Evolutionary conservation across 2,113 vertebrate species (phyloP), one percentile per base, ranked within the genome.

Genomic region (Strigops habroptila): DNA sequence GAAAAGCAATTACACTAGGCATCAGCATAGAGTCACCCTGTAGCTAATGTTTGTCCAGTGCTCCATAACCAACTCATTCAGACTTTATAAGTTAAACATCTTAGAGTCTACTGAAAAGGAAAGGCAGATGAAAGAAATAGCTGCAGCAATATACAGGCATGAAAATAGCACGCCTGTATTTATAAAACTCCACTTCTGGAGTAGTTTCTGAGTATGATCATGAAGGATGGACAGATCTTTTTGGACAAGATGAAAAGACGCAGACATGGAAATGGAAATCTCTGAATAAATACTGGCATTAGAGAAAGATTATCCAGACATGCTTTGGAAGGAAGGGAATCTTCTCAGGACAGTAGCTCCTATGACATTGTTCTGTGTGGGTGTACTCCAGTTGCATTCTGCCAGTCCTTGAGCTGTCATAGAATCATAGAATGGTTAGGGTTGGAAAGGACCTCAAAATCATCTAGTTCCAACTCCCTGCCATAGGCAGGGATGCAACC

Each of bases 101-200:
- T 39, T 24, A 14, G 22, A 62, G 19, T 49, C 52, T 51, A 5
- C 48, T 13, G 48, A 73, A 74, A 24, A 49, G 24, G 8, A 60
- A 63, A 85, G 15, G 43, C n/a, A 85, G 75, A 14, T 6, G 14
- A 48, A 55, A 79, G 10, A 67, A 63, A 31, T 10, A 57, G 33
- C 53, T 82, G 51, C 46, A 84, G 46, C 10, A 51, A n/a, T 1
- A 24, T 4, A 19, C 6, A 11, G 1, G 2, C 12, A 62, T 27
- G 77, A 18, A 65, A 73, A 41, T 5, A 4, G 11, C 2, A 1
- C 35, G 14, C 7, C 28, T 57, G 14, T 4, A n/a, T 5, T 1
- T 46, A 57, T 51, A 22, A 22, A 92, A 70, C 18, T 19, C 1
- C 30, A 69, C 5, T 33, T 33, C 68, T 62, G 77, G n/a, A 65